Percentiles rank a stretch among this genome's conserved stretches.
phyloP scores from a whole-genome alignment of 2,797 vertebrate genomes.

The Premnoplex brunnescens region DNA sequence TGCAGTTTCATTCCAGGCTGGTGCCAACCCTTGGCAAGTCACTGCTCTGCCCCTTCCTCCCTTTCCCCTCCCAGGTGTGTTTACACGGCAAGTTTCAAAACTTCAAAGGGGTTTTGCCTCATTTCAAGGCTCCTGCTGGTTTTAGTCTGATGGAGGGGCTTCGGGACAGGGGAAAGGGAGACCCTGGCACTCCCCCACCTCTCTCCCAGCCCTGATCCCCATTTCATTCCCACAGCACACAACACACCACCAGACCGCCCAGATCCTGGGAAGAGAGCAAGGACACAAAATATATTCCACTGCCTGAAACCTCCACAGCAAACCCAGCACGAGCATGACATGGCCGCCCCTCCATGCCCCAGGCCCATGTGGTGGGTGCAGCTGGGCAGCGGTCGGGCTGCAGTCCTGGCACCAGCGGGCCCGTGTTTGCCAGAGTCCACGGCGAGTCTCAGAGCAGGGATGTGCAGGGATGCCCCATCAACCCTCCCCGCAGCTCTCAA shows the following conservation, averaged over 20 bases:
- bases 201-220: background rate
- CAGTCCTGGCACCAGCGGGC: background rate
- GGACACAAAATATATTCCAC: background rate
- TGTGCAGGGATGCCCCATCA: background rate
- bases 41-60: background rate
- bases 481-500: slow-evolving; percentile 57
- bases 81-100: background rate
- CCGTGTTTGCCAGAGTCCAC: accelerated
- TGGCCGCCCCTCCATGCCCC: accelerated
- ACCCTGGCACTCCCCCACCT: background rate
- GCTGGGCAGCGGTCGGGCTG: background rate
- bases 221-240: background rate
- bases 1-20: background rate
- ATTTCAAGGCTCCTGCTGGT: background rate
- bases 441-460: background rate
- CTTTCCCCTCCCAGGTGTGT: background rate
- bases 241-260: background rate
- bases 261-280: background rate
- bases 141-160: accelerated
- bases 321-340: accelerated
- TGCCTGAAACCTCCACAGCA: background rate
- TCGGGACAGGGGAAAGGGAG: background rate
- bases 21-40: background rate
- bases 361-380: accelerated
- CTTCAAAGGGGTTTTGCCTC: background rate